Evolutionary conservation across 64 coral and sea anemone genomes (phyloP).

Genomic region (Pocillopora damicornis): DNA sequence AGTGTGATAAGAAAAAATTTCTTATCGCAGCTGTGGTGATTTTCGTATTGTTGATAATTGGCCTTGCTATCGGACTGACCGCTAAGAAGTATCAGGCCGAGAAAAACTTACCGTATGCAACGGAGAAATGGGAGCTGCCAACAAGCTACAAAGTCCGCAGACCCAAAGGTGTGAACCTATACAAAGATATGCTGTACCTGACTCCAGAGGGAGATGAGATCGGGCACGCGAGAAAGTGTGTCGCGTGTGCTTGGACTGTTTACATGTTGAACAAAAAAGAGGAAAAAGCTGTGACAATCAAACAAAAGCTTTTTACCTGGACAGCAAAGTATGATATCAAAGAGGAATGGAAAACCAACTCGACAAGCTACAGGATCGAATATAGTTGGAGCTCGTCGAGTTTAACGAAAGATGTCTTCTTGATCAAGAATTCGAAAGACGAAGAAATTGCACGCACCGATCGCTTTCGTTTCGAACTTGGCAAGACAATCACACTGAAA

Average conservation of each 20-base stretch:
- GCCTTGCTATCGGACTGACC: background rate
- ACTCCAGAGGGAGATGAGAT: background rate
- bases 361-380: constrained; percentile 16
- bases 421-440: constrained; percentile 21
- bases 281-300: constrained; percentile 13
- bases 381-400: constrained; percentile 19
- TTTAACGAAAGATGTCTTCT: background rate
- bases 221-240: constrained; percentile 18
- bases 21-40: background rate
- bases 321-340: constrained; percentile 11
- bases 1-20: background rate
- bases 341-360: constrained; percentile 14
- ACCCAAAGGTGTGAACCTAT: background rate
- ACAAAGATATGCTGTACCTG: constrained; percentile 15
- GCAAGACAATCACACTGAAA: constrained; percentile 10
- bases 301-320: background rate
- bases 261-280: constrained; percentile 23
- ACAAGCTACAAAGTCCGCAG: background rate
- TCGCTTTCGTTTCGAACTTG: constrained; percentile 8
- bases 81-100: constrained; percentile 22
- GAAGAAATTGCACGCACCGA: constrained; percentile 26
- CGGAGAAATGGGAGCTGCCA: constrained; percentile 18
- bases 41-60: background rate
- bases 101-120: constrained; percentile 4
- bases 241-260: background rate